A percentile compares a stretch with the other conserved stretches of the same genome.
These are phyloP conservation scores for Caenorhabditis becei DNA, from an alignment of 2,888 invertebrate species.

Conservation along the genomic window DNA sequence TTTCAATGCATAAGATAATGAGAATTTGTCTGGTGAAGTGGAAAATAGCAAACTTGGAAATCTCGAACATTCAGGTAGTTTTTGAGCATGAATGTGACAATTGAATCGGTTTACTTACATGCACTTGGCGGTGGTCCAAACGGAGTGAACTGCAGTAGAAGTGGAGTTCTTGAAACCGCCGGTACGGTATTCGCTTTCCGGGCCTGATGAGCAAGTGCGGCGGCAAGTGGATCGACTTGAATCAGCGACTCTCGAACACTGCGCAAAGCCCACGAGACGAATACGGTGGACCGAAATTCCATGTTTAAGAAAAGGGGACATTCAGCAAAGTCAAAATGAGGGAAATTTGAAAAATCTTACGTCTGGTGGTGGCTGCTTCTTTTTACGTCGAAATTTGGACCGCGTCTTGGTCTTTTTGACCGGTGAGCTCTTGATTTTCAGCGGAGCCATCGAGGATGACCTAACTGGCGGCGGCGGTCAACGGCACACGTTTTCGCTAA, in stretches of 20 bases:
- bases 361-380: slow-evolving; percentile 58
- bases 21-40: not conserved
- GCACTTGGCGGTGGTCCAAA: slow-evolving; percentile 64
- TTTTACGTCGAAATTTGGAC: slow-evolving; percentile 42
- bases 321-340: not conserved
- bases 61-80: too few species aligned
- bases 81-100: not conserved
- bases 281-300: slow-evolving; percentile 66
- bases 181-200: slow-evolving; percentile 62
- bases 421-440: slow-evolving; percentile 49
- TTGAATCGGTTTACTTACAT: slow-evolving; percentile 56
- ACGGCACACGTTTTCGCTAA: slow-evolving; percentile 37
- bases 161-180: slow-evolving; percentile 69
- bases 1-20: not conserved
- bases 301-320: slow-evolving; percentile 22
- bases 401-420: slow-evolving; percentile 31
- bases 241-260: slow-evolving; percentile 73
- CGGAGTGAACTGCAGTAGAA: slow-evolving; percentile 74
- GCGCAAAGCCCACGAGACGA: slow-evolving; percentile 74
- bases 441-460: slow-evolving; percentile 39
- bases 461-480: slow-evolving; percentile 23
- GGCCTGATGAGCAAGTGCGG: slow-evolving; percentile 68
- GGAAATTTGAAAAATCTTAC: slow-evolving; percentile 39
- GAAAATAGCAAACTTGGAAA: not conserved
- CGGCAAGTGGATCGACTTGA: slow-evolving; percentile 73